phyloP scores from a whole-genome alignment of 2,888 invertebrate species.

The Dolomedes plantarius region DNA sequence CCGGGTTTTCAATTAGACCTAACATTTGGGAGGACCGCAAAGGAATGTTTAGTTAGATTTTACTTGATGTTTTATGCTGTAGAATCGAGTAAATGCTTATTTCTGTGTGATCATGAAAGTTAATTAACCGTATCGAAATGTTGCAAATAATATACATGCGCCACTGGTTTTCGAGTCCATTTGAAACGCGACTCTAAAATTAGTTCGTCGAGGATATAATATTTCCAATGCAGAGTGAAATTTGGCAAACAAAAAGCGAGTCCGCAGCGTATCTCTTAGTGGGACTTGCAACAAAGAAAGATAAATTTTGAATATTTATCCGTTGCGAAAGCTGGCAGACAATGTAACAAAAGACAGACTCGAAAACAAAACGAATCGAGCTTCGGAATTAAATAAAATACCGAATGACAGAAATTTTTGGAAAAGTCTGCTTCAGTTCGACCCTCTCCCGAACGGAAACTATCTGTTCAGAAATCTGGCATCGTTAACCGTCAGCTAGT shows the following conservation, averaged over 20 bases:
- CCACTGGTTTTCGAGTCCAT: background rate
- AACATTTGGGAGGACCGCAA: no score
- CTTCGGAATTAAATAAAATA: conserved; percentile 67
- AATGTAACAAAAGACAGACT: conserved; percentile 33
- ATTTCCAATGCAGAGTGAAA: background rate
- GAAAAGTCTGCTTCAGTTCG: conserved; percentile 55
- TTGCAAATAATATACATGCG: no score
- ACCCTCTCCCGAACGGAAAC: conserved; percentile 47
- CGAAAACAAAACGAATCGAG: conserved; percentile 57
- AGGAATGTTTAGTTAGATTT: no score
- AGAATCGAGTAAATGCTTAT: no score
- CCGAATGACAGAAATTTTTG: conserved; percentile 69
- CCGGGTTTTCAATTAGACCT: no score
- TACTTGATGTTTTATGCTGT: background rate
- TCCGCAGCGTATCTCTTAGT: background rate
- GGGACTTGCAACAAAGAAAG: conserved; percentile 14
- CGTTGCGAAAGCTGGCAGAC: conserved; percentile 8
- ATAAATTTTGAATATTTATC: conserved; percentile 13
- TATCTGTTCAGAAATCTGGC: conserved; percentile 70
- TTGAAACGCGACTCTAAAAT: background rate
- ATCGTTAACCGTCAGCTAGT: conserved; percentile 65
- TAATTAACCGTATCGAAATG: no score
- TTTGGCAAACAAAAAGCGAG: background rate
- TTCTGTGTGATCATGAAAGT: no score
- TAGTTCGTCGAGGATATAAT: background rate